Percentiles rank a stretch among this genome's conserved stretches.
Evolutionary conservation across 1,140 invertebrate genomes (phyloP).

Genomic region (Diuraphis noxia): DNA sequence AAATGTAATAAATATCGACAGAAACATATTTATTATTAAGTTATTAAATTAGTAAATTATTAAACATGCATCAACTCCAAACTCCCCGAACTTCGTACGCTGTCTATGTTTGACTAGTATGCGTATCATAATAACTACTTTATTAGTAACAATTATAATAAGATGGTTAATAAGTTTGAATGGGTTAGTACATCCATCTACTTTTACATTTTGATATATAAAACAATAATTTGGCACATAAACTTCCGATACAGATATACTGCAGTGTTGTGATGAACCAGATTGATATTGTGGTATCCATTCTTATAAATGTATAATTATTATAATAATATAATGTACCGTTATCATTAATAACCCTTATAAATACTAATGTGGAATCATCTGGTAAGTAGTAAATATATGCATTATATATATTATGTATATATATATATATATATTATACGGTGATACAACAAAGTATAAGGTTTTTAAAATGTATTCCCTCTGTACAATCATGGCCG

Average conservation of each 20-base stretch:
- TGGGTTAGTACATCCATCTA: background rate
- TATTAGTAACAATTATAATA: background rate
- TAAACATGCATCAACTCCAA: conserved; percentile 9
- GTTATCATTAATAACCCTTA: background rate
- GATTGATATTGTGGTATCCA: background rate
- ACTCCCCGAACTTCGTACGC: background rate
- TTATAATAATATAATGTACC: background rate
- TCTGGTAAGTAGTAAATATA: background rate
- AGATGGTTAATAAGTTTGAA: background rate
- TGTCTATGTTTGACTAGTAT: background rate
- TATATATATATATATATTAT: no score
- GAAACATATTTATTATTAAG: background rate
- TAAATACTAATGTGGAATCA: background rate
- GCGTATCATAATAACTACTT: background rate
- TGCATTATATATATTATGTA: no score
- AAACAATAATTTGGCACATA: background rate
- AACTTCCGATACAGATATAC: background rate
- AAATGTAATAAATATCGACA: background rate
- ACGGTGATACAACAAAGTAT: background rate
- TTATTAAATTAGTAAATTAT: background rate
- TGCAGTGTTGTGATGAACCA: background rate
- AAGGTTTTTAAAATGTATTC: background rate
- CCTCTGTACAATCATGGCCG: conserved; percentile 44
- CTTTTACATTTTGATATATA: background rate
- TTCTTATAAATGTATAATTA: background rate